Base-by-base conservation (phyloP, 1,140 invertebrate genomes). In the Eriosoma lanigerum region DNA sequence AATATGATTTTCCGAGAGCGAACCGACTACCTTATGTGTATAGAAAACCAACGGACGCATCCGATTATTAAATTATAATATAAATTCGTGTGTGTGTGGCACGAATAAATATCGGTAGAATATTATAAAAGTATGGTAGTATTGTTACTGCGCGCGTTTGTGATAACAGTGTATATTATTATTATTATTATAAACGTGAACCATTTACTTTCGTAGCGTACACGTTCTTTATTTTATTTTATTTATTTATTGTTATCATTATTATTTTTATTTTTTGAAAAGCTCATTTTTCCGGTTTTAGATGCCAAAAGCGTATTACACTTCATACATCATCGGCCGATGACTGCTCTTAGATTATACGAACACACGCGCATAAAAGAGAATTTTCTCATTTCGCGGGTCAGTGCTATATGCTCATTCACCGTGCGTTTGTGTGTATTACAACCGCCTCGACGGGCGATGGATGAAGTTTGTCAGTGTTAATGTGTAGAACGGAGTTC, bases 281-380 rank as follows among this genome's bases (percentile, higher is more conserved):
- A 78, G 54, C n/a, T 78, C 46, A 46, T 78, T 78, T 78, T 56
- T 19, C n/a, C 19, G 15, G 38, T 60, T 44, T n/a, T 32, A 10
- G 32, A 38, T 54, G 4, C 50, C 32, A 56, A 78, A 78, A 60
- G 73, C 56, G 73, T 32, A 78, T 78, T 78, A 78, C n/a, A 15
- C 54, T 60, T 46, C 73, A 60, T 78, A 78, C 73, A 78, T 78
- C 73, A 78, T 78, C 73, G 21, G 32, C 56, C 56, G 21, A 32
- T 32, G 52, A 75, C 52, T n/a, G n/a, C n/a, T 58, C 29, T 75
- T 44, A 60, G n/a, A 60, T 46, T 46, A 75, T 13, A 78, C 15
- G 26, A 4, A 26, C 56, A 26, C n/a, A 56, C 32, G 58, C 73
- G 26, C n/a, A 75, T 9, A 17, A n/a, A 44, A 58, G 8, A 75